Conservation (phyloP, 2,113 vertebrate genomes). For the Megaleporinus macrocephalus region DNA sequence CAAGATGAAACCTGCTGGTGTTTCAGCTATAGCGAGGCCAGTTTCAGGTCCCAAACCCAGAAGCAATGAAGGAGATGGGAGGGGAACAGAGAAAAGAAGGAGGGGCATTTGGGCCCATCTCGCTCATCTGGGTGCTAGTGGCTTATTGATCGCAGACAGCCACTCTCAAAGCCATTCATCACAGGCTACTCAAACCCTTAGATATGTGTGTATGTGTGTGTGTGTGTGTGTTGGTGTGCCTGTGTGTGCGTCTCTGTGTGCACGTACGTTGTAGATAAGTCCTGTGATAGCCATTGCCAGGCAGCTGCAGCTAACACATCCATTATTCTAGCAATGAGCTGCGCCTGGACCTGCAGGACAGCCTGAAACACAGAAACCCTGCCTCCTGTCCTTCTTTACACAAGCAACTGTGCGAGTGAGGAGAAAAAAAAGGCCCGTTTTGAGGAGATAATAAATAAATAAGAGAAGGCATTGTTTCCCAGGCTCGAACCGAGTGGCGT, state of each 20-base stretch:
- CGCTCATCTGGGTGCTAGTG: slow-evolving; percentile 77
- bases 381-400: slow-evolving; percentile 36
- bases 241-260: slow-evolving; percentile 36
- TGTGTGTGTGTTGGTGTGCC: slow-evolving; percentile 38
- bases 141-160: slow-evolving; percentile 79
- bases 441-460: slow-evolving; percentile 53
- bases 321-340: slow-evolving; percentile 71
- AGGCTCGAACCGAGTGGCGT: slow-evolving; percentile 64
- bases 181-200: slow-evolving; percentile 74
- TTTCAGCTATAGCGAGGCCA: slow-evolving; percentile 57
- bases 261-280: slow-evolving; percentile 63
- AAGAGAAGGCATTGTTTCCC: slow-evolving; percentile 65
- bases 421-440: slow-evolving; percentile 61
- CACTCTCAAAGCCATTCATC: slow-evolving; percentile 77
- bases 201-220: slow-evolving; percentile 46
- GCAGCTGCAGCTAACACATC: slow-evolving; percentile 73
- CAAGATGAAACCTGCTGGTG: slow-evolving; percentile 64
- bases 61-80: slow-evolving; percentile 26
- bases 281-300: slow-evolving; percentile 73
- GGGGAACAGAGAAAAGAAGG: neutral
- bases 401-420: slow-evolving; percentile 32
- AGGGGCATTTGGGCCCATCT: slow-evolving; percentile 47
- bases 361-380: slow-evolving; percentile 51
- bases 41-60: slow-evolving; percentile 72
- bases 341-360: slow-evolving; percentile 51